phyloP scores from a whole-genome alignment of 2,113 vertebrate species.

The Spilogale gracilis region DNA sequence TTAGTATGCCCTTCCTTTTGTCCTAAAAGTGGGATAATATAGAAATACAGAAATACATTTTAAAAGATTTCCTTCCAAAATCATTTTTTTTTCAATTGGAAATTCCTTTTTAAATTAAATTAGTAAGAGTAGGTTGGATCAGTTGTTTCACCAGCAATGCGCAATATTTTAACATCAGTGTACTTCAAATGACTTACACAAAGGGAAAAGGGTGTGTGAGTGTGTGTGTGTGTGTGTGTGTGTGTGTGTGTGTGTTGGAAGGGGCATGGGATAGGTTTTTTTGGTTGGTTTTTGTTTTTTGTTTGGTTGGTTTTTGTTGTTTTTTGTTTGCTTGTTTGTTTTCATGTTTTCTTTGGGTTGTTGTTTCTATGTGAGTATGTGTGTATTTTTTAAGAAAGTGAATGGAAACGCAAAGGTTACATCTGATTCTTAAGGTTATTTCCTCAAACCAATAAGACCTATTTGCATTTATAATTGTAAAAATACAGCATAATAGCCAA shows the following conservation, averaged over 20 bases:
- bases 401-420: background rate
- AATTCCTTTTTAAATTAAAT: background rate
- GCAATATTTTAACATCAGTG: background rate
- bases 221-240: background rate
- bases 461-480: background rate
- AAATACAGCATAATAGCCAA: background rate
- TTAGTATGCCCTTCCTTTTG: background rate
- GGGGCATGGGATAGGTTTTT: background rate
- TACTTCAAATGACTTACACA: background rate
- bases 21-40: background rate
- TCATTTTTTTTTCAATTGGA: background rate
- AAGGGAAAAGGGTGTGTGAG: background rate
- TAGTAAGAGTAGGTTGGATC: background rate
- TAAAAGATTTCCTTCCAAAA: background rate
- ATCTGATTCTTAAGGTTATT: background rate
- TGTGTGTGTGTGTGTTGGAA: background rate
- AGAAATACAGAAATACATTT: background rate
- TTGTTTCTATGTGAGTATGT: background rate
- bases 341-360: background rate
- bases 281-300: background rate
- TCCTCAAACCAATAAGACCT: background rate
- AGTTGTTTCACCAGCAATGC: background rate
- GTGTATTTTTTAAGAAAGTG: background rate
- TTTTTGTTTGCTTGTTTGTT: background rate
- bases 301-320: background rate